phyloP scores from a whole-genome alignment of 2,797 vertebrate genomes.

The Periparus ater region DNA sequence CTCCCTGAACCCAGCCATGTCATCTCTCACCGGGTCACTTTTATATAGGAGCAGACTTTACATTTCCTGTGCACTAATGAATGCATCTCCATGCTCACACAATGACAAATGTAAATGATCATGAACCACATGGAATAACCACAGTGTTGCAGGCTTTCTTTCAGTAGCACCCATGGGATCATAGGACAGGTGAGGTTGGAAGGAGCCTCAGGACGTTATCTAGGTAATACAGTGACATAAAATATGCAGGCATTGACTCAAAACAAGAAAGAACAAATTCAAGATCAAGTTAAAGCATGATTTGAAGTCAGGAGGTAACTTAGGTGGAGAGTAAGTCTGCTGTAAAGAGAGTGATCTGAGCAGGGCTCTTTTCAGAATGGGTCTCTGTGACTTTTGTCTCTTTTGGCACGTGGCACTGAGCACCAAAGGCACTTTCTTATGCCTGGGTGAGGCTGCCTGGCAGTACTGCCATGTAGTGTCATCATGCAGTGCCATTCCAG shows the following conservation, averaged over 20 bases:
- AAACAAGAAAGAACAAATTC: neutral
- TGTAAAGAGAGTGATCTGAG: neutral
- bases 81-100: neutral
- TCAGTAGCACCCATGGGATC: neutral
- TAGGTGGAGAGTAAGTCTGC: neutral
- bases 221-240: neutral
- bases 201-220: neutral
- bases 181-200: neutral
- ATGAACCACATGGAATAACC: neutral
- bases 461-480: neutral
- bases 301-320: neutral
- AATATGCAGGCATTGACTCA: neutral
- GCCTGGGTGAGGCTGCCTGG: neutral
- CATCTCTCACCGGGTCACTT: neutral
- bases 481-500: neutral
- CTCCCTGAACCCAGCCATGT: neutral
- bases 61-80: neutral
- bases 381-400: neutral
- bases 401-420: neutral
- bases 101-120: neutral
- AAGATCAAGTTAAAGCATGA: neutral
- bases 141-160: neutral
- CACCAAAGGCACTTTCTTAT: neutral
- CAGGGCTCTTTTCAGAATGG: neutral
- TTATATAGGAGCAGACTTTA: neutral